A percentile compares a stretch with the other conserved stretches of the same genome.
Conservation (phyloP, 2,797 vertebrate species). For the Lacerta agilis region DNA sequence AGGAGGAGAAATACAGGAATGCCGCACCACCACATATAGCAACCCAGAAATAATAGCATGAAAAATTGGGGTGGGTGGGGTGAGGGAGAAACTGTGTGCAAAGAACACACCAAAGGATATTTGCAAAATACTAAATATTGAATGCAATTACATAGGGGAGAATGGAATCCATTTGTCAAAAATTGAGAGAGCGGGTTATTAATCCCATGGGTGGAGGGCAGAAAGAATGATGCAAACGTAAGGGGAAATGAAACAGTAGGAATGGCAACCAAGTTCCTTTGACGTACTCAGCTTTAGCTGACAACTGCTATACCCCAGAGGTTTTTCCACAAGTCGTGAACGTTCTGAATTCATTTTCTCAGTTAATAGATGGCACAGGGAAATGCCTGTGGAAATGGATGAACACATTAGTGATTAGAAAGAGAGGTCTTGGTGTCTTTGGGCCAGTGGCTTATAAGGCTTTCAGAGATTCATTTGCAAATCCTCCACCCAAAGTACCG, state of each 20-base stretch:
- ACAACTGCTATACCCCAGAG: constrained; percentile 9
- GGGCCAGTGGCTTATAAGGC: constrained; percentile 24
- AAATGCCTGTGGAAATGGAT: constrained; percentile 9
- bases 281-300: background rate
- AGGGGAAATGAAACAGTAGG: background rate
- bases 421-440: constrained; percentile 25
- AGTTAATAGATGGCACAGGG: constrained; percentile 26
- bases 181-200: constrained; percentile 14
- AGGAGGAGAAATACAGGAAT: constrained; percentile 39
- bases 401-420: constrained; percentile 44
- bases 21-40: background rate
- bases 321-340: constrained; percentile 36
- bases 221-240: constrained; percentile 22
- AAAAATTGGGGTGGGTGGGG: background rate
- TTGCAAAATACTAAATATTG: constrained; percentile 39
- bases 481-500: constrained; percentile 5
- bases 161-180: constrained; percentile 6
- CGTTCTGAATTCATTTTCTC: constrained; percentile 21
- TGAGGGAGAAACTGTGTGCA: constrained; percentile 10
- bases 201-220: background rate
- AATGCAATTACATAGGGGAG: constrained; percentile 31
- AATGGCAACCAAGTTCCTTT: constrained; percentile 9
- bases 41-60: background rate
- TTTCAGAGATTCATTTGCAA: constrained; percentile 52
- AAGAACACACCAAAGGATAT: constrained; percentile 20